Conservation (phyloP, 2,113 vertebrate genomes). For the Riparia riparia region DNA sequence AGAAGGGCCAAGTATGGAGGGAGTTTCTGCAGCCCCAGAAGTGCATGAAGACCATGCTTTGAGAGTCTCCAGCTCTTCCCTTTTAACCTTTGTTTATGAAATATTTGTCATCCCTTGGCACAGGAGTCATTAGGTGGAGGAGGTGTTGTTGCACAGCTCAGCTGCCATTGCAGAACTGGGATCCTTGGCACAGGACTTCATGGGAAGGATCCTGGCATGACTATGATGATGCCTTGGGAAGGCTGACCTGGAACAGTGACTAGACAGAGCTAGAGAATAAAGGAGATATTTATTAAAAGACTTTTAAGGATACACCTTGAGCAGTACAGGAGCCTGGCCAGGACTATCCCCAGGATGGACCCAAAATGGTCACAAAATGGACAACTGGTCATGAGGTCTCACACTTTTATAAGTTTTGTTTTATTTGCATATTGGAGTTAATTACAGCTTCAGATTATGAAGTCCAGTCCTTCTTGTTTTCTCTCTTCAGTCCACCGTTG, state of each 20-base stretch:
- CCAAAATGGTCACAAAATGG: not conserved
- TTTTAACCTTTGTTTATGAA: not conserved
- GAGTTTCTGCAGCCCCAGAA: not conserved
- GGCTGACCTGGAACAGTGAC: not conserved
- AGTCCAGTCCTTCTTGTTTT: not conserved
- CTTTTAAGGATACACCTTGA: not conserved
- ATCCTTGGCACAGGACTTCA: not conserved
- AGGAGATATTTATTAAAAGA: not conserved
- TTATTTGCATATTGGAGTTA: not conserved
- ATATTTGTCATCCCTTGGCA: not conserved
- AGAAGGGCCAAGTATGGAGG: not conserved
- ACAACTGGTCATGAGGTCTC: not conserved
- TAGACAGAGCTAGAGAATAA: not conserved
- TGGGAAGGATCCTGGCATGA: not conserved
- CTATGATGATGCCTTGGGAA: not conserved
- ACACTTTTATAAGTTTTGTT: not conserved
- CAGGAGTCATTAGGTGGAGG: not conserved
- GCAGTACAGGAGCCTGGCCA: not conserved
- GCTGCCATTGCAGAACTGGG: not conserved
- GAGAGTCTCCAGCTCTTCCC: not conserved
- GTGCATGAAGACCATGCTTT: not conserved
- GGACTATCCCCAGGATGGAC: not conserved
- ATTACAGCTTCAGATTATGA: not conserved
- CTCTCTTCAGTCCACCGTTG: not conserved
- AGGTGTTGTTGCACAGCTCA: not conserved